Evolutionary conservation across 2,113 vertebrate species (phyloP).

Genomic region (Australoheros scitulus): DNA sequence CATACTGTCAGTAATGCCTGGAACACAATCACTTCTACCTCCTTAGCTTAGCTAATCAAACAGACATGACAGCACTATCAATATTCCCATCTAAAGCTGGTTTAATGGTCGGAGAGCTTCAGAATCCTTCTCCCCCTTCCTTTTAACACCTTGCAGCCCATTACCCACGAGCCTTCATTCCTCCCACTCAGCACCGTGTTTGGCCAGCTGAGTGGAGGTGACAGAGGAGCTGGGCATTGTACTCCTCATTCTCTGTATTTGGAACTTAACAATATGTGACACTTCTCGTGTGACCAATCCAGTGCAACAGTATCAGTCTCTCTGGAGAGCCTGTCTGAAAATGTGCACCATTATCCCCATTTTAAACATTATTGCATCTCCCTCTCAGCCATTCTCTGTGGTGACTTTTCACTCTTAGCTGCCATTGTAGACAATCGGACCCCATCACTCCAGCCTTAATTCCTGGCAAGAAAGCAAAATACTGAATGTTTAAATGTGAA

Average conservation of each 20-base stretch:
- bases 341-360: not conserved
- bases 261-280: not conserved
- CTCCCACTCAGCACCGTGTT: not conserved
- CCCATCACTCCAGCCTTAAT: not conserved
- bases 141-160: not conserved
- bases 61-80: not conserved
- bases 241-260: constrained; percentile 2
- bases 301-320: not conserved
- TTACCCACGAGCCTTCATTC: not conserved
- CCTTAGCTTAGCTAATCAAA: constrained; percentile 1
- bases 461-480: not conserved
- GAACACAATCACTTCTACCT: not conserved
- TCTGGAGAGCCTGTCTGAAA: constrained; percentile 7
- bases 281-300: constrained; percentile 1
- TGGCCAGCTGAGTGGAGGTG: not conserved
- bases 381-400: not conserved
- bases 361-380: not conserved
- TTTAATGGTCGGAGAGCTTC: not conserved
- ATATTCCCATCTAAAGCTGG: constrained; percentile 11
- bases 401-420: not conserved
- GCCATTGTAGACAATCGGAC: not conserved
- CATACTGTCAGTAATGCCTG: not conserved
- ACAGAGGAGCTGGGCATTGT: not conserved
- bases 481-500: constrained; percentile 10
- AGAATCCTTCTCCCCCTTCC: not conserved